These are phyloP conservation scores for Lasius platythorax DNA, from an alignment of 2,888 invertebrate species.

Conservation along the genomic window DNA sequence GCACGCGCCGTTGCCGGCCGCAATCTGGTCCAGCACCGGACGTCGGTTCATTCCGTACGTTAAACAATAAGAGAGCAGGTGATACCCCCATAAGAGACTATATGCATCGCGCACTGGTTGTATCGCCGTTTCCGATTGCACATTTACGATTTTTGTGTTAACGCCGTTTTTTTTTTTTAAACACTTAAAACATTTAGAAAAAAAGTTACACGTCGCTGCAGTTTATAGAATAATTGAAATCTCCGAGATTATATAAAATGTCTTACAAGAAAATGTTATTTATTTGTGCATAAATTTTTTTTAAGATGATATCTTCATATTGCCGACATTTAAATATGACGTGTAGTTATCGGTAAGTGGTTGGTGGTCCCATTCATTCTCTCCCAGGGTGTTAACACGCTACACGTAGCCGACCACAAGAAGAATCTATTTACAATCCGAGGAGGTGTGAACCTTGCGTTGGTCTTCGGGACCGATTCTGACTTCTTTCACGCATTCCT, in stretches of 20 bases:
- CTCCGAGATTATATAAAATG: neutral
- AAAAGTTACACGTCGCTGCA: neutral
- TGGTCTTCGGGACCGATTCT: conserved; percentile 69
- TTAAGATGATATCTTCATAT: neutral
- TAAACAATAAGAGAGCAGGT: conserved; percentile 80
- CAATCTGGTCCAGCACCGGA: conserved; percentile 66
- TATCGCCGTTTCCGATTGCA: conserved; percentile 40
- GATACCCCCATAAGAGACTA: conserved; percentile 67
- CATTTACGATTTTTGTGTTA: conserved; percentile 47
- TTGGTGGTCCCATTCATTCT: conserved; percentile 39
- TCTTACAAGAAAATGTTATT: neutral
- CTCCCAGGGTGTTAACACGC: conserved; percentile 71
- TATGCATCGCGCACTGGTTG: conserved; percentile 23
- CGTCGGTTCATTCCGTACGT: conserved; percentile 65
- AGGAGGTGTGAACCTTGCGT: conserved; percentile 78
- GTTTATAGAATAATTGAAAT: conserved; percentile 5
- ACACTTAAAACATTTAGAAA: neutral
- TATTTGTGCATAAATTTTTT: neutral
- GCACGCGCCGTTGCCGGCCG: conserved; percentile 66
- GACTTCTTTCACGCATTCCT: conserved; percentile 49
- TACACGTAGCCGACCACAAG: conserved; percentile 46
- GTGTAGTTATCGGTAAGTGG: neutral
- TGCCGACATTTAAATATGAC: neutral
- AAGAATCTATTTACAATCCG: conserved; percentile 74
- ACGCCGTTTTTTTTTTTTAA: neutral